Evolutionary conservation across 2,113 vertebrate genomes (phyloP), one percentile per base, ranked within the genome.

Genomic region (Platanista minor): DNA sequence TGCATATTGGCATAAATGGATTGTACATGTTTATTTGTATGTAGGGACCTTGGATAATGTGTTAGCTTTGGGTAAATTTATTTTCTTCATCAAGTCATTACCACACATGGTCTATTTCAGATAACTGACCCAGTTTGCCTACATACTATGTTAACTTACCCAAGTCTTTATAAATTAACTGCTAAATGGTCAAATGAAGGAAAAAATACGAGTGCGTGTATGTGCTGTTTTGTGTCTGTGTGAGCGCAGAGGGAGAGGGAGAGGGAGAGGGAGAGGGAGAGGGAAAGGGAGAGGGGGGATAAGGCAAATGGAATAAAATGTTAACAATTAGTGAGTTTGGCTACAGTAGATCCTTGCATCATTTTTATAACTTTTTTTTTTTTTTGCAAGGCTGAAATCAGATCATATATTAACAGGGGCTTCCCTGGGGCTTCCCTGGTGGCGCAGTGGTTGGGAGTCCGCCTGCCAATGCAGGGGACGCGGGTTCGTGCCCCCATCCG

Each of bases 181-280:
- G 62, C 49, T 49, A 69, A 71, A 31, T 49, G n/a, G 66, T 10
- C 41, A 82, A 59, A 59, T 75, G 17, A 90, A 39, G 36, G 15
- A 4, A 7, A 87, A 94, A 72, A 15, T 27, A 20, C 27, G 9
- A 36, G 25, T n/a, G 0, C 77, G 33, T 43, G 5, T 31, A 12
- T 64, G 27, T 31, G n/a, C 17, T 39, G 13, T 17, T 67, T 27
- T n/a, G 3, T 13, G 15, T 49, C 1, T 31, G 12, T 89, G 49
- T 52, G 15, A 5, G 49, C 1, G 5, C 5, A 52, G 49, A 17
- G 49, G 17, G 54, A 20, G 17, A 17, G 23, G 29, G 7, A 4
- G 3, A 46, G 25, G 4, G 1, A 25, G 10, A 5, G 49, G 1
- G 2, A 27, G 13, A 9, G 6, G 2, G 2, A 13, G 41, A 14